phyloP scores from a whole-genome alignment of 2,797 vertebrate species.

The Karalla daura region DNA sequence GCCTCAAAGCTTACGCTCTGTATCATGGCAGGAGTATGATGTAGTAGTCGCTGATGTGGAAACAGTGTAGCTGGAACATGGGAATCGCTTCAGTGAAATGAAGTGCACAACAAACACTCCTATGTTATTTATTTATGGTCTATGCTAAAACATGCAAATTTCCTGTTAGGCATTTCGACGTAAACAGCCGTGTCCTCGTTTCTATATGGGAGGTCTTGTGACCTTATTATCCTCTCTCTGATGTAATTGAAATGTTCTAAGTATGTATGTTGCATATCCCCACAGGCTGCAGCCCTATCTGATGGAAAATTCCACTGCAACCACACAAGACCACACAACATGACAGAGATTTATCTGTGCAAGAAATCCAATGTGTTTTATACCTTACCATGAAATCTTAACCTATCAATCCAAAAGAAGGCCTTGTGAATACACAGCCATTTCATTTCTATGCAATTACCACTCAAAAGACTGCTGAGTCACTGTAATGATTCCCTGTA shows the following conservation, averaged over 20 bases:
- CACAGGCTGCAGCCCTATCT: background rate
- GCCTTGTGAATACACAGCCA: constrained; percentile 25
- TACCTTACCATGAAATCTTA: constrained; percentile 8
- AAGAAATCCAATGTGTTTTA: background rate
- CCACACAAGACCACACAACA: background rate
- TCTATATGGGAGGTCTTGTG: background rate
- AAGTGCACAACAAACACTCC: background rate
- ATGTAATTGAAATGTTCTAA: background rate
- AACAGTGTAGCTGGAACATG: background rate
- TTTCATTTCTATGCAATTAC: constrained; percentile 3
- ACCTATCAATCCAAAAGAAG: constrained; percentile 26
- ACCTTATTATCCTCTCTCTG: constrained; percentile 18
- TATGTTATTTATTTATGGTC: constrained; percentile 23
- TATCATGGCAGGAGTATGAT: background rate
- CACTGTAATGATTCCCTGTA: constrained; percentile 1
- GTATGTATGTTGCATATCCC: background rate
- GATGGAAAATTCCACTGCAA: background rate
- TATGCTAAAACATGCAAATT: constrained; percentile 23
- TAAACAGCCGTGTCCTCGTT: constrained; percentile 16
- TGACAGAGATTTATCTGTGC: background rate
- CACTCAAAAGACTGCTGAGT: background rate
- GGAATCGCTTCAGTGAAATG: background rate
- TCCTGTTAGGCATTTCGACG: background rate
- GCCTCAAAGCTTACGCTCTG: background rate
- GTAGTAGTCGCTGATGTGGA: background rate